phyloP scores from a whole-genome alignment of 2,888 invertebrate genomes.

The Heliconius ismenius region DNA sequence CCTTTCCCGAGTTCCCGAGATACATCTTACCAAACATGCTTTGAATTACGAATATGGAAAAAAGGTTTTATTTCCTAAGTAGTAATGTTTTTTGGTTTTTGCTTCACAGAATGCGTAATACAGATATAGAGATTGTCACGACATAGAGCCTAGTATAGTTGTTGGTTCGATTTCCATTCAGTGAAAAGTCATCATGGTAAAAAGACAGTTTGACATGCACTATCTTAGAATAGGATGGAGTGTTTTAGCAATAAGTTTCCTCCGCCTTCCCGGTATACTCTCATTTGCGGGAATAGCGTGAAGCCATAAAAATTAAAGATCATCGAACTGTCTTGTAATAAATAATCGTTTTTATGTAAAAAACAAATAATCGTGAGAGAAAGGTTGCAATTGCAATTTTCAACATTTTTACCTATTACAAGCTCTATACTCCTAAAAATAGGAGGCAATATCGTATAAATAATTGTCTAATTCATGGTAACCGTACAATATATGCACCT shows the following conservation, averaged over 20 bases:
- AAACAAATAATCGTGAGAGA: slow-evolving; percentile 24
- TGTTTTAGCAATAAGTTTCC: neutral
- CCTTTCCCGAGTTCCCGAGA: too few species aligned
- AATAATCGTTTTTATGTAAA: slow-evolving; percentile 14
- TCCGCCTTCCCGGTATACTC: too few species aligned
- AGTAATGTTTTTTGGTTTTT: too few species aligned
- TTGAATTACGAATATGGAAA: too few species aligned
- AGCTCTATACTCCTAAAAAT: neutral
- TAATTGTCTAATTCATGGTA: neutral
- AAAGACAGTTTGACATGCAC: neutral
- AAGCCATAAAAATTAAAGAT: slow-evolving; percentile 15
- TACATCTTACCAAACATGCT: too few species aligned
- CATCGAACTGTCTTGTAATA: slow-evolving; percentile 17
- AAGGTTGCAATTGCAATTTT: slow-evolving; percentile 20
- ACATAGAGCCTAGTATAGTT: too few species aligned
- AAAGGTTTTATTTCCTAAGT: too few species aligned
- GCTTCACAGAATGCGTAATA: too few species aligned
- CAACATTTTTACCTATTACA: neutral
- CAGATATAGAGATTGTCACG: too few species aligned
- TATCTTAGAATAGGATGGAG: neutral
- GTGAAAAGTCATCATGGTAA: too few species aligned
- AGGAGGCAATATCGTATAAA: neutral
- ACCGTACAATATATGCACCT: slow-evolving; percentile 8
- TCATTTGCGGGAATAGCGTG: too few species aligned
- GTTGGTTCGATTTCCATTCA: too few species aligned